phyloP scores from a whole-genome alignment of 2,797 vertebrate species.

The Trichosurus vulpecula region DNA sequence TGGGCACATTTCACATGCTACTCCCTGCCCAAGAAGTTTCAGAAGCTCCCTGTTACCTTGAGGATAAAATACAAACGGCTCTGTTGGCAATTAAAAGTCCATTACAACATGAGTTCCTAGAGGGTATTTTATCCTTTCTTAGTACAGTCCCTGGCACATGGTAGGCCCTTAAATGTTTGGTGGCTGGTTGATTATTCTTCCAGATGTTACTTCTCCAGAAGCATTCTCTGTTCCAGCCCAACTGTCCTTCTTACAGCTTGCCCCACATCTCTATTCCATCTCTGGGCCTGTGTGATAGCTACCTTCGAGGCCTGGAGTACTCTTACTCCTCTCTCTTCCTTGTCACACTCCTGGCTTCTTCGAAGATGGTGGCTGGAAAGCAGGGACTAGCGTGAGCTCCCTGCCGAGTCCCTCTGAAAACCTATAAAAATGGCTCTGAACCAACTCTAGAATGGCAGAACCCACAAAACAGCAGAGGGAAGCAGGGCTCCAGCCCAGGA shows the following conservation, averaged over 20 bases:
- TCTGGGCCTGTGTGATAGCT: not conserved
- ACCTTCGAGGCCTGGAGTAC: not conserved
- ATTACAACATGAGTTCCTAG: not conserved
- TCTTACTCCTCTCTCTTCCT: not conserved
- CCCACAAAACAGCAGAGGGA: no score
- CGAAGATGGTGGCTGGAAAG: no score
- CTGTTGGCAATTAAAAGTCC: not conserved
- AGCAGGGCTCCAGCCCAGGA: no score
- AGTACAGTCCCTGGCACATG: not conserved
- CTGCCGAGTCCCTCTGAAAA: no score
- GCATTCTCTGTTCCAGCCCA: not conserved
- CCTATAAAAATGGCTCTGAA: no score
- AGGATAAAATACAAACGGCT: not conserved
- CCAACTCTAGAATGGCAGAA: no score
- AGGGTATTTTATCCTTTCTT: not conserved
- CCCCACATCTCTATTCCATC: not conserved
- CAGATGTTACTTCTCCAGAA: not conserved
- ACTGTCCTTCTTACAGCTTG: not conserved
- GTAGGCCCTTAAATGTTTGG: not conserved
- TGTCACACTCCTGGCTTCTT: not conserved
- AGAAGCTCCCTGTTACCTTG: not conserved
- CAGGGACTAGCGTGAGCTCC: no score
- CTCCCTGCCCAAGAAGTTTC: not conserved
- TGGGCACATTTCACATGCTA: not conserved
- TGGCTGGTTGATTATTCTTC: not conserved